Evolutionary conservation across 2,797 vertebrate genomes (phyloP).

Genomic region (Channa striata): DNA sequence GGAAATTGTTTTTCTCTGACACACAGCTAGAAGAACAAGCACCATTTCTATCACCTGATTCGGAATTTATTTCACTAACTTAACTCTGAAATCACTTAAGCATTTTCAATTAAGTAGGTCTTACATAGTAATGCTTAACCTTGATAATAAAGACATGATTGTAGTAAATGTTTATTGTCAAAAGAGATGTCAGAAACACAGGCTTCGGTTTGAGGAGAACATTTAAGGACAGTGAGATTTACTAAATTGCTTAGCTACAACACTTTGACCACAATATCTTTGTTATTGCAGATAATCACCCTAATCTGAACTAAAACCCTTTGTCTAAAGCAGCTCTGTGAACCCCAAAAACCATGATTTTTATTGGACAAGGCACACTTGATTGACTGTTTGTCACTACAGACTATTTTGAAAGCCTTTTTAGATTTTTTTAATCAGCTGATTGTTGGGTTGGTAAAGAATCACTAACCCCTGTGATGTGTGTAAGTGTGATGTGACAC

Average conservation of each 20-base stretch:
- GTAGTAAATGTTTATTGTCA: neutral
- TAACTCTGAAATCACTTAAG: slow-evolving; percentile 19
- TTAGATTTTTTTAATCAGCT: neutral
- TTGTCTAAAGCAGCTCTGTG: neutral
- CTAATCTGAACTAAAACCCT: slow-evolving; percentile 18
- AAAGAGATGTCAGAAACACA: neutral
- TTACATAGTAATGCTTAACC: slow-evolving; percentile 3
- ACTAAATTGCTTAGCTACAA: slow-evolving; percentile 15
- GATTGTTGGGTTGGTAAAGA: neutral
- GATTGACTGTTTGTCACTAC: neutral
- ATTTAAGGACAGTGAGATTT: neutral
- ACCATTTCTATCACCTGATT: slow-evolving; percentile 9
- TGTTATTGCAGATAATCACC: neutral
- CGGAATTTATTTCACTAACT: neutral
- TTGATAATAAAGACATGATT: slow-evolving; percentile 13
- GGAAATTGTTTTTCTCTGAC: slow-evolving; percentile 64
- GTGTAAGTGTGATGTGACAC: slow-evolving; percentile 46
- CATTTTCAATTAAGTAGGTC: neutral
- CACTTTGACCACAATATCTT: slow-evolving; percentile 3
- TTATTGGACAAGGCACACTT: neutral
- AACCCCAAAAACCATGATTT: slow-evolving; percentile 6
- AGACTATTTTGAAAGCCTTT: neutral
- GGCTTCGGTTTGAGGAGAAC: neutral
- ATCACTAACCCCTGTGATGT: slow-evolving; percentile 5
- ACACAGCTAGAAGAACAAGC: slow-evolving; percentile 34